Conservation (phyloP, 2,888 invertebrate species). For the Cryptus viduatorius region DNA sequence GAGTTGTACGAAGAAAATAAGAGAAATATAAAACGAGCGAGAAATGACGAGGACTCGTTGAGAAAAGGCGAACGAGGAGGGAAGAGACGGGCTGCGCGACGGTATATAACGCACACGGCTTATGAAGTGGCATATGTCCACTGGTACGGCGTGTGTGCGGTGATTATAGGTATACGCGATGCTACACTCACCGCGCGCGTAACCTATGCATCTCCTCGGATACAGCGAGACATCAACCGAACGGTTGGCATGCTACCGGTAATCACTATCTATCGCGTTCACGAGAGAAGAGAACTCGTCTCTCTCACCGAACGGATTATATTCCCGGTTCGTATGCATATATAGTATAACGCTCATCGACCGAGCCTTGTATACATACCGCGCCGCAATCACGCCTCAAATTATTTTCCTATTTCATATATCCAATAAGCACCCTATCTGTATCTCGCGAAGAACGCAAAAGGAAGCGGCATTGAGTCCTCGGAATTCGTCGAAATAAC, state of each 20-base stretch:
- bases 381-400: conserved; percentile 50
- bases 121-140: conserved; percentile 61
- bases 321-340: conserved; percentile 44
- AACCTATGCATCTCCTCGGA: conserved; percentile 27
- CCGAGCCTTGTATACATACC: conserved; percentile 9
- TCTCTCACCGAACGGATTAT: conserved; percentile 53
- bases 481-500: background rate
- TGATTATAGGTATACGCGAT: conserved; percentile 57
- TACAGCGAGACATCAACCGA: conserved; percentile 33
- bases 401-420: conserved; percentile 52
- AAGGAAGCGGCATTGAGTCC: conserved; percentile 7
- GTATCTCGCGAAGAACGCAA: background rate
- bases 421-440: background rate
- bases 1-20: conserved; percentile 13
- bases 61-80: conserved; percentile 13
- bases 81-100: background rate
- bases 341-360: conserved; percentile 2
- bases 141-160: conserved; percentile 27
- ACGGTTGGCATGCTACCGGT: conserved; percentile 63
- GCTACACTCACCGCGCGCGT: conserved; percentile 1
- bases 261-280: conserved; percentile 64
- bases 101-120: conserved; percentile 35
- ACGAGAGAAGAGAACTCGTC: conserved; percentile 46
- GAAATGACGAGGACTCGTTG: conserved; percentile 44
- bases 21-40: conserved; percentile 20